Percentiles rank a stretch among this genome's conserved stretches.
Evolutionary conservation across 2,797 vertebrate genomes (phyloP).

Genomic region (Phataginus tricuspis): DNA sequence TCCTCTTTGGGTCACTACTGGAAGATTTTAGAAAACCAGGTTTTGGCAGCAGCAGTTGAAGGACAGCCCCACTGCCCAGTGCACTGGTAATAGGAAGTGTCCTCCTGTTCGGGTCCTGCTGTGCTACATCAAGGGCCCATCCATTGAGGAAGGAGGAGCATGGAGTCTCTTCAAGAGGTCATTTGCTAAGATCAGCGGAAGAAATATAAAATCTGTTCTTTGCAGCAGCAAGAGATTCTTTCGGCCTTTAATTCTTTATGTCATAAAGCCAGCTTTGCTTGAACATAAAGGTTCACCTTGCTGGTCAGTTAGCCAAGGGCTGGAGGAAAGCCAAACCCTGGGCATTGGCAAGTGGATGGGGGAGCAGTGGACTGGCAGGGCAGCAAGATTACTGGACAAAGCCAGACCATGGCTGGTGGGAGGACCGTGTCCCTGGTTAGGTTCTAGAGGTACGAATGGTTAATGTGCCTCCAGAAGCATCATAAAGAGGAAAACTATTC

Average conservation of each 20-base stretch:
- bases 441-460: slow-evolving; percentile 39
- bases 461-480: not conserved
- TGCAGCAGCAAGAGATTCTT: slow-evolving; percentile 63
- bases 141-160: slow-evolving; percentile 8
- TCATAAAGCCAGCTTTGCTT: not conserved
- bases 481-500: not conserved
- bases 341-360: slow-evolving; percentile 8
- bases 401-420: slow-evolving; percentile 37
- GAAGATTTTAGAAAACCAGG: slow-evolving; percentile 57
- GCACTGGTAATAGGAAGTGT: not conserved
- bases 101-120: not conserved
- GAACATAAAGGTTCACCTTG: slow-evolving; percentile 47
- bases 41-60: slow-evolving; percentile 72
- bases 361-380: not conserved
- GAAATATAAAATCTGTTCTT: slow-evolving; percentile 69
- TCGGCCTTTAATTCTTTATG: slow-evolving; percentile 33
- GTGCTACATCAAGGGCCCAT: slow-evolving; percentile 40
- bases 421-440: slow-evolving; percentile 56
- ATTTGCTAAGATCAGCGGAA: slow-evolving; percentile 50
- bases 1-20: not conserved
- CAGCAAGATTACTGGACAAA: not conserved
- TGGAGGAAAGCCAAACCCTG: not conserved
- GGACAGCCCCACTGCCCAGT: slow-evolving; percentile 61
- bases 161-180: slow-evolving; percentile 48
- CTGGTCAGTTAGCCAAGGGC: slow-evolving; percentile 53